phyloP scores from a whole-genome alignment of 2,888 invertebrate genomes.

The Epinotia bilunana region DNA sequence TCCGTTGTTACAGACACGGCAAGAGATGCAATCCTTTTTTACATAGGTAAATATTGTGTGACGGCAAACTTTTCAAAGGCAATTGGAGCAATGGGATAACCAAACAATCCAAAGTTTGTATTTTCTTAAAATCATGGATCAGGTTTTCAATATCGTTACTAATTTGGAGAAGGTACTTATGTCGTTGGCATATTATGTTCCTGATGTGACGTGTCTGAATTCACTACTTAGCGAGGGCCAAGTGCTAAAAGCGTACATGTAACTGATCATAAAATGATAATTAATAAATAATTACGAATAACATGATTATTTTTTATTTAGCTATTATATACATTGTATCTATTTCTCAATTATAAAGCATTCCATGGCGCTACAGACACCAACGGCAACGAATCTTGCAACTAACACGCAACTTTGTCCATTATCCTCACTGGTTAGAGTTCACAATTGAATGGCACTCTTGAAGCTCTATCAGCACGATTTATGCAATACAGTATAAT shows the following conservation, averaged over 20 bases:
- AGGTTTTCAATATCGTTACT: neutral
- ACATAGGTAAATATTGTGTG: neutral
- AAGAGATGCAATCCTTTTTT: neutral
- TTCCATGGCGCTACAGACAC: no score
- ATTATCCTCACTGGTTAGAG: neutral
- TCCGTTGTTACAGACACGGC: slow-evolving; percentile 19
- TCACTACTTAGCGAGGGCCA: neutral
- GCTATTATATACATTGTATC: neutral
- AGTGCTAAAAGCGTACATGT: neutral
- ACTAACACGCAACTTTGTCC: neutral
- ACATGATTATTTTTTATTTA: neutral
- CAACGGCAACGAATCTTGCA: no score
- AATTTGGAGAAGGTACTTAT: no score
- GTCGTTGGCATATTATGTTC: no score
- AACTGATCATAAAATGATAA: neutral
- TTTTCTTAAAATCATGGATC: neutral
- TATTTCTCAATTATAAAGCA: no score
- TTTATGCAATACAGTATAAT: neutral
- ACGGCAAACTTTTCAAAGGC: neutral
- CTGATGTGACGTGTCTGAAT: no score
- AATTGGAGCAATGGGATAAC: neutral
- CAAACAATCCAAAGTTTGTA: neutral
- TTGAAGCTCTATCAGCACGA: neutral
- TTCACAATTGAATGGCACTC: neutral
- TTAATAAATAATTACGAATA: neutral